Conservation (phyloP, 1,140 invertebrate genomes). For the Panonychus citri region DNA sequence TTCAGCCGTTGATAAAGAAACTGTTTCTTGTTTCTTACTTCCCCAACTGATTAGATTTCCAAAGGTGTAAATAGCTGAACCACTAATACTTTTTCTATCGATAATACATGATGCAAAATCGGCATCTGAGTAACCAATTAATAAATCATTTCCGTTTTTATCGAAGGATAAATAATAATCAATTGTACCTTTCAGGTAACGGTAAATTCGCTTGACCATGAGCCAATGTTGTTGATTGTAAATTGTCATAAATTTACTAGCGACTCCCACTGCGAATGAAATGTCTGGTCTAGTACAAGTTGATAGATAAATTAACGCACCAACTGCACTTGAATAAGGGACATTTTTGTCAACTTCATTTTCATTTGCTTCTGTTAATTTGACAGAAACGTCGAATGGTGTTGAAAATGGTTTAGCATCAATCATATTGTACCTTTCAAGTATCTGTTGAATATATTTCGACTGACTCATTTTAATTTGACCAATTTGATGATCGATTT, state of each 20-base stretch:
- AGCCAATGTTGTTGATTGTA: constrained; percentile 15
- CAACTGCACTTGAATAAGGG: constrained; percentile 14
- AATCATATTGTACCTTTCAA: constrained; percentile 18
- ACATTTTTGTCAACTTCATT: background rate
- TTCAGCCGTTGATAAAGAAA: constrained; percentile 20
- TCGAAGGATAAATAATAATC: constrained; percentile 11
- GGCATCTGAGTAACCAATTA: constrained; percentile 4
- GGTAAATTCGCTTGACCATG: constrained; percentile 17
- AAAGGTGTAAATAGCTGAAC: constrained; percentile 15
- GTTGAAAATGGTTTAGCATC: constrained; percentile 15
- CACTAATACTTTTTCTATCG: constrained; percentile 2
- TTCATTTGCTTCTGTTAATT: background rate
- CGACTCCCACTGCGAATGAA: constrained; percentile 21
- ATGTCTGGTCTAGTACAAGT: constrained; percentile 26
- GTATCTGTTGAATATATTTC: constrained; percentile 8
- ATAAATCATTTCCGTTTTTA: background rate
- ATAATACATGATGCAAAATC: constrained; percentile 7
- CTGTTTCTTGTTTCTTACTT: constrained; percentile 16
- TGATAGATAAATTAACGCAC: constrained; percentile 22
- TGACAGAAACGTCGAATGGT: constrained; percentile 18
- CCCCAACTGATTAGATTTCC: constrained; percentile 17
- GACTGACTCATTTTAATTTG: constrained; percentile 4
- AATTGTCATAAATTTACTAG: constrained; percentile 22
- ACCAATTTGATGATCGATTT: background rate
- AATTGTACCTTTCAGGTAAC: constrained; percentile 15